A percentile compares a stretch with the other conserved stretches of the same genome.
Conservation (phyloP, 2,888 invertebrate species). For the Lepidocyrtoides sp. region DNA sequence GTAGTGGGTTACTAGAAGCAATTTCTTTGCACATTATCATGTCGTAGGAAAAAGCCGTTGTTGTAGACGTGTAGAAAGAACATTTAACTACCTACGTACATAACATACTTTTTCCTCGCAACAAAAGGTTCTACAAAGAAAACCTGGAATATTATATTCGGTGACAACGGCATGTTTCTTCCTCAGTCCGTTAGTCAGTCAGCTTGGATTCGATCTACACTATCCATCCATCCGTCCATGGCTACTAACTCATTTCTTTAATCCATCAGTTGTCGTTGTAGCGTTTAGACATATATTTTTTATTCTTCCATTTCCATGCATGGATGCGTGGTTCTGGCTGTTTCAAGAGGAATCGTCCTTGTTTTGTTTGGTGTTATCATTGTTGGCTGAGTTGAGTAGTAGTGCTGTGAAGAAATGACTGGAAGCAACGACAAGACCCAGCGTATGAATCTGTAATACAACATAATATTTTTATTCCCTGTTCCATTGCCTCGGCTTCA, state of each 20-base stretch:
- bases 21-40: not conserved
- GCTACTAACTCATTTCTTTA: not conserved
- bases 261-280: too few relatives aligned
- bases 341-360: not conserved
- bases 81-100: too few relatives aligned
- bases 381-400: not conserved
- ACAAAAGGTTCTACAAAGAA: not conserved
- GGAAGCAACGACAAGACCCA: too few relatives aligned
- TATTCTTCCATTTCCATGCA: not conserved
- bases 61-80: not conserved
- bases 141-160: not conserved
- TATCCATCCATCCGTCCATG: conserved; percentile 3
- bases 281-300: too few relatives aligned
- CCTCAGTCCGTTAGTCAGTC: conserved; percentile 32
- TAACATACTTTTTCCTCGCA: not conserved
- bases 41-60: not conserved
- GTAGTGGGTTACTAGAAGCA: not conserved
- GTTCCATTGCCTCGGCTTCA: too few relatives aligned
- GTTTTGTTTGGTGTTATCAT: not conserved
- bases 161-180: conserved; percentile 27
- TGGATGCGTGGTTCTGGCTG: not conserved
- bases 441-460: too few relatives aligned
- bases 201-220: conserved; percentile 22
- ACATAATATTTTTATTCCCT: too few relatives aligned
- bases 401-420: not conserved